A percentile compares a stretch with the other conserved stretches of the same genome.
Evolutionary conservation across 2,797 vertebrate genomes (phyloP).

Genomic region (Etheostoma nigrum): DNA sequence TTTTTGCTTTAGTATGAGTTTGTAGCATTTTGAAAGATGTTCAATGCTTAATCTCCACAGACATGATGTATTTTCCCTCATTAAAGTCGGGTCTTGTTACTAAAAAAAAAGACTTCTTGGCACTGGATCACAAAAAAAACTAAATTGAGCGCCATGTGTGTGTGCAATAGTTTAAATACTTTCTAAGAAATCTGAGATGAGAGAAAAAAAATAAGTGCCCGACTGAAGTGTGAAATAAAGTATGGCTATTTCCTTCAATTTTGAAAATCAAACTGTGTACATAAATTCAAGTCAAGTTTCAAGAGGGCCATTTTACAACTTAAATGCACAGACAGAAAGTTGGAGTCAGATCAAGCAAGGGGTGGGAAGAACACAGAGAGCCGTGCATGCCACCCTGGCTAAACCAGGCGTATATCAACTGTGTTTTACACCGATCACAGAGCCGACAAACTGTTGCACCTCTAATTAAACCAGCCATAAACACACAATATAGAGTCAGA

Average conservation of each 20-base stretch:
- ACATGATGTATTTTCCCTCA: not conserved
- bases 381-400: not conserved
- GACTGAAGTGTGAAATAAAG: not conserved
- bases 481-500: slow-evolving; percentile 7
- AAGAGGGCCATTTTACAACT: not conserved
- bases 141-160: not conserved
- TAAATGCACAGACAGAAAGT: slow-evolving; percentile 15
- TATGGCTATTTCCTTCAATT: not conserved
- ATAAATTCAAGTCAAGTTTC: not conserved
- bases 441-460: slow-evolving; percentile 24
- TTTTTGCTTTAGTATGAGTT: not conserved
- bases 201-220: not conserved
- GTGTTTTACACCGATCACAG: slow-evolving; percentile 7
- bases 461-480: slow-evolving; percentile 51
- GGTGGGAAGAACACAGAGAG: not conserved
- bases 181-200: not conserved
- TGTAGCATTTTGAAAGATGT: not conserved
- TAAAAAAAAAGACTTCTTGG: not conserved
- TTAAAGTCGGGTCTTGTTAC: no score
- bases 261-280: not conserved
- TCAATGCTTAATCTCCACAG: not conserved
- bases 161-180: not conserved
- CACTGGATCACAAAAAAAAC: not conserved
- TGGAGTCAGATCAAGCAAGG: slow-evolving; percentile 25
- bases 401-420: slow-evolving; percentile 6